Evolutionary conservation across 2,888 invertebrate species (phyloP).

Genomic region (Eurytoma californica): DNA sequence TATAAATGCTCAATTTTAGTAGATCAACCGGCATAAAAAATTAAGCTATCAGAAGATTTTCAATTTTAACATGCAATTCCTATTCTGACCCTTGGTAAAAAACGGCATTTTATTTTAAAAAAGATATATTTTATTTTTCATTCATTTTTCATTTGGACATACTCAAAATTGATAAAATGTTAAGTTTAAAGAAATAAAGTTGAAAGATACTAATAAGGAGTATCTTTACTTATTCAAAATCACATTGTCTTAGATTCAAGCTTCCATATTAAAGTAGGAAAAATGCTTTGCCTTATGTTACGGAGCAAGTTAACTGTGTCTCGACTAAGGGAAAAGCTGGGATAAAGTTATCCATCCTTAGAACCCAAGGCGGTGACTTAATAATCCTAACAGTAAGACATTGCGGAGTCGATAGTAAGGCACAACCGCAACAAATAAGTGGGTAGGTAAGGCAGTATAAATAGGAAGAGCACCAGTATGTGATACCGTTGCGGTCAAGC

Average conservation of each 20-base stretch:
- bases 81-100: too few relatives aligned
- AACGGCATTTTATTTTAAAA: too few relatives aligned
- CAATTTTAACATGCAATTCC: too few relatives aligned
- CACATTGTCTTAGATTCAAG: neutral
- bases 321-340: conserved; percentile 37
- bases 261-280: conserved; percentile 7
- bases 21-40: too few relatives aligned
- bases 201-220: conserved; percentile 6
- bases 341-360: conserved; percentile 48
- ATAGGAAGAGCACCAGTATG: conserved; percentile 57
- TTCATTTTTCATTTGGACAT: too few relatives aligned
- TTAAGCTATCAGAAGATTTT: too few relatives aligned
- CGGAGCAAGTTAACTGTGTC: neutral
- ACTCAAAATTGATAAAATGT: too few relatives aligned
- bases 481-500: conserved; percentile 64
- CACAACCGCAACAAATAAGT: conserved; percentile 44
- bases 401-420: conserved; percentile 3
- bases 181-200: neutral
- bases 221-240: conserved; percentile 28
- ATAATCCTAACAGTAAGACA: conserved; percentile 54
- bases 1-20: too few relatives aligned
- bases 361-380: conserved; percentile 48
- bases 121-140: too few relatives aligned
- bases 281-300: neutral
- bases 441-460: conserved; percentile 56